Evolutionary conservation across 92 coral and sea anemone species (phyloP).

Genomic region (Epizoanthus fatuus): DNA sequence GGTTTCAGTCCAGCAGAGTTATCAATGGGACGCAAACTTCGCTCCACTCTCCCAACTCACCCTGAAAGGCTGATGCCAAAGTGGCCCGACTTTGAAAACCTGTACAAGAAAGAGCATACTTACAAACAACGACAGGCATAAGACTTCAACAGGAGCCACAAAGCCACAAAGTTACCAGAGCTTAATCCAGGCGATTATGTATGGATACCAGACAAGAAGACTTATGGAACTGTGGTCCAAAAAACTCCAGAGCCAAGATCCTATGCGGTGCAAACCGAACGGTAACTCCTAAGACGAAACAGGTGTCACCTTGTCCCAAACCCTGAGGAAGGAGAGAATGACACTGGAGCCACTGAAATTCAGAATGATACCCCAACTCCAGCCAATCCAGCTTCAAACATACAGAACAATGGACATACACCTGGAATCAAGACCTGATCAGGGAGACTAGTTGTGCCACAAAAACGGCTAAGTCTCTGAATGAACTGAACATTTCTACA

Average conservation of each 20-base stretch:
- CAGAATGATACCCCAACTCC: background rate
- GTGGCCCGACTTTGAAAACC: constrained; percentile 8
- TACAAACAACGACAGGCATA: no score
- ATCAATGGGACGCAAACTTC: constrained; percentile 28
- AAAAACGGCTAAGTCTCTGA: background rate
- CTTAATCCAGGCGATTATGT: constrained; percentile 27
- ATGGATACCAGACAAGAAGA: background rate
- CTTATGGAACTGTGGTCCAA: constrained; percentile 3
- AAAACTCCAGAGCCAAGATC: constrained; percentile 41
- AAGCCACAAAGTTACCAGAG: constrained; percentile 30
- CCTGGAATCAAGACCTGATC: background rate
- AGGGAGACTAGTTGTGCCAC: constrained; percentile 23
- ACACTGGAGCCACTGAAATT: background rate
- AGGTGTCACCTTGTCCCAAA: constrained; percentile 1
- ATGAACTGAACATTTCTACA: no score
- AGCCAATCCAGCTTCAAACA: background rate
- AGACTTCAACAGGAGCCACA: constrained; percentile 27
- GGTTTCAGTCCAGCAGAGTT: constrained; percentile 52
- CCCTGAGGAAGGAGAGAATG: background rate
- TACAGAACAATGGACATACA: background rate
- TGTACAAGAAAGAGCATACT: constrained; percentile 29
- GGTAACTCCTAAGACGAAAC: no score
- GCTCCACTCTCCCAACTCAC: constrained; percentile 2
- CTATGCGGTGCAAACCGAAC: no score
- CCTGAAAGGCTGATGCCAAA: constrained; percentile 34